Conservation (phyloP, 2,113 vertebrate genomes). For the Syrmaticus mikado region DNA sequence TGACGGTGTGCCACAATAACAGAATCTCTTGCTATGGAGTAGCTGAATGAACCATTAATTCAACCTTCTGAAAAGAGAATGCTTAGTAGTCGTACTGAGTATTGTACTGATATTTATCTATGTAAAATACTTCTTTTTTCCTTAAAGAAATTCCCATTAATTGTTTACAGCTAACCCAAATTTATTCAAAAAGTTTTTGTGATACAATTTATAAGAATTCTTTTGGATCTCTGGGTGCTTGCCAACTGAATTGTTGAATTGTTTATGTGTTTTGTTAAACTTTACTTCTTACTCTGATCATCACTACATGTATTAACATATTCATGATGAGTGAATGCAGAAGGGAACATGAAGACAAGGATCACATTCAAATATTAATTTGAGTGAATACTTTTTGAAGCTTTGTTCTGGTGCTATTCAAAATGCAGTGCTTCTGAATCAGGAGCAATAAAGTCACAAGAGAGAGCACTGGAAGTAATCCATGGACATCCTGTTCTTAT, state of each 20-base stretch:
- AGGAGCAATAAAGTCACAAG: background rate
- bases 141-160: background rate
- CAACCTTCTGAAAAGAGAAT: background rate
- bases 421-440: constrained; percentile 40
- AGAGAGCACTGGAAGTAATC: constrained; percentile 37
- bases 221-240: background rate
- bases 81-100: background rate
- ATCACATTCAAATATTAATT: background rate
- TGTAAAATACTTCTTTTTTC: background rate
- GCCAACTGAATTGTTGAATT: background rate
- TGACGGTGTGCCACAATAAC: background rate
- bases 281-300: background rate
- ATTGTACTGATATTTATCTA: rapidly evolving
- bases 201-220: background rate
- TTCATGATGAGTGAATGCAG: background rate
- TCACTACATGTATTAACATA: background rate
- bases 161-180: background rate
- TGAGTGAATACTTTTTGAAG: background rate
- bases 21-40: background rate
- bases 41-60: background rate
- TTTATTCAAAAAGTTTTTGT: background rate
- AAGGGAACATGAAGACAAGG: background rate
- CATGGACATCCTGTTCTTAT: constrained; percentile 48
- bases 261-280: background rate
- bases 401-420: background rate